These are phyloP conservation scores for Buphagus erythrorhynchus DNA, from an alignment of 2,797 vertebrate genomes.

Conservation along the genomic window DNA sequence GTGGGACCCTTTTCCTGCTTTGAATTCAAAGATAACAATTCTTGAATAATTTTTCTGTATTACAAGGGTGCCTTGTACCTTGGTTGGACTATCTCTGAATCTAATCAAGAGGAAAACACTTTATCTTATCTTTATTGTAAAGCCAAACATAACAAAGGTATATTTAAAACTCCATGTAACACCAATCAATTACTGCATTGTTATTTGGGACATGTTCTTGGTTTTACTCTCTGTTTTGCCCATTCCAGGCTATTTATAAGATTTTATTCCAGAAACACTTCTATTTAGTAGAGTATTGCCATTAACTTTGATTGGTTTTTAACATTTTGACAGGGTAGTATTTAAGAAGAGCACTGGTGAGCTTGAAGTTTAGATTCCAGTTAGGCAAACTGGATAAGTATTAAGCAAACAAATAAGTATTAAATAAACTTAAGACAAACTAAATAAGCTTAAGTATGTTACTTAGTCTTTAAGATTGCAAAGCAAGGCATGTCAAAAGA, in stretches of 20 bases:
- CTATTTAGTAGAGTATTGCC: not conserved
- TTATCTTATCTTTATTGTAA: conserved; percentile 16
- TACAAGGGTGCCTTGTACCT: not conserved
- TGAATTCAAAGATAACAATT: not conserved
- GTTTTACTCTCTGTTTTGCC: not conserved
- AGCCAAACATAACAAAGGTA: not conserved
- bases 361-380: not conserved
- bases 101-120: not conserved
- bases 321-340: not conserved
- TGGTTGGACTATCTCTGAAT: not conserved
- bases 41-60: not conserved
- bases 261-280: not conserved
- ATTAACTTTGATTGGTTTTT: not conserved
- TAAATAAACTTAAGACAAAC: not conserved
- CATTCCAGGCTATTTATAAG: not conserved
- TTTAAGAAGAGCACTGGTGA: not conserved
- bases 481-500: not conserved
- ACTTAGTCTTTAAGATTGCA: not conserved
- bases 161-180: not conserved
- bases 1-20: not conserved
- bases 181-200: not conserved
- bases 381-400: not conserved
- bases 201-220: not conserved
- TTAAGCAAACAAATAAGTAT: not conserved
- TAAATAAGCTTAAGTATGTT: not conserved